These are phyloP conservation scores for Drosophila pachea DNA, from an alignment of 1,140 invertebrate species.

Conservation along the genomic window DNA sequence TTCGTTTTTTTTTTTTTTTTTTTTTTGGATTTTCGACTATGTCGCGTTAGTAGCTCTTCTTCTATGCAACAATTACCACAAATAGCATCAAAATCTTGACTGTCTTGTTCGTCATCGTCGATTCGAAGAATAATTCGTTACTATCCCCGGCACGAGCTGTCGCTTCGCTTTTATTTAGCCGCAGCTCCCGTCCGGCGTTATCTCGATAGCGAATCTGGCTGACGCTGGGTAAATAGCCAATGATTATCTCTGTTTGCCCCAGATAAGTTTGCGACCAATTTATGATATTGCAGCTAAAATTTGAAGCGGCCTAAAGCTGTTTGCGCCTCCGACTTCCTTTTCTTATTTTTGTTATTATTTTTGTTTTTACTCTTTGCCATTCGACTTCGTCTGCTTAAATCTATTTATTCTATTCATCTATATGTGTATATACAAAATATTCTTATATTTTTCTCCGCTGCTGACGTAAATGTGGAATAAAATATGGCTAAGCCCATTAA, in stretches of 20 bases:
- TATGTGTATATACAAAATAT: slow-evolving; percentile 1
- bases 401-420: slow-evolving; percentile 20
- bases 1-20: background rate
- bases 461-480: slow-evolving; percentile 26
- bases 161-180: slow-evolving; percentile 47
- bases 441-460: slow-evolving; percentile 5
- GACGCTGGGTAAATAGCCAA: slow-evolving; percentile 59
- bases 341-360: no score
- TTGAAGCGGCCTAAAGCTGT: slow-evolving; percentile 8
- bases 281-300: slow-evolving; percentile 66
- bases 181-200: slow-evolving; percentile 24
- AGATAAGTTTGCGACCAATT: slow-evolving; percentile 66
- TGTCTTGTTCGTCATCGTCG: slow-evolving; percentile 70
- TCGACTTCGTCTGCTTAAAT: slow-evolving; percentile 17
- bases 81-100: slow-evolving; percentile 62
- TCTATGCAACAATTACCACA: slow-evolving; percentile 66
- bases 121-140: slow-evolving; percentile 70
- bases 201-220: slow-evolving; percentile 32
- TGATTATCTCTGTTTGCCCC: slow-evolving; percentile 62
- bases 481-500: slow-evolving; percentile 2
- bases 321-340: background rate
- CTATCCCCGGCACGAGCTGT: slow-evolving; percentile 45
- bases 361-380: background rate
- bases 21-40: background rate
- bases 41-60: slow-evolving; percentile 25